These are phyloP conservation scores for Cephus nigrinus DNA, from an alignment of 2,888 invertebrate genomes.

Conservation along the genomic window DNA sequence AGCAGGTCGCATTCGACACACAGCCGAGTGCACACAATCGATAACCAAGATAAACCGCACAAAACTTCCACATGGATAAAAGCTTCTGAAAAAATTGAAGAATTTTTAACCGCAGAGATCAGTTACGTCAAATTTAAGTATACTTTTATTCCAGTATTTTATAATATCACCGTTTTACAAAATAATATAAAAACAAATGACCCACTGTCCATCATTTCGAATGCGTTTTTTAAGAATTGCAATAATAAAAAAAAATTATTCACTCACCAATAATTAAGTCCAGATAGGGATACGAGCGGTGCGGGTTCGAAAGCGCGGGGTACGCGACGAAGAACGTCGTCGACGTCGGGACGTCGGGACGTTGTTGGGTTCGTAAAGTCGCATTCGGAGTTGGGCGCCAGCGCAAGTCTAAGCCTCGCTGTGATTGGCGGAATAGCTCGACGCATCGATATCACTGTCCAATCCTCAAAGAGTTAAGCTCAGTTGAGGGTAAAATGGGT, in stretches of 20 bases:
- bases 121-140: neutral
- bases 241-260: slow-evolving; percentile 1
- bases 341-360: slow-evolving; percentile 65
- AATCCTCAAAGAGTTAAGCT: slow-evolving; percentile 45
- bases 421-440: slow-evolving; percentile 54
- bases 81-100: neutral
- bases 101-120: neutral
- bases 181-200: neutral
- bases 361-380: slow-evolving; percentile 10
- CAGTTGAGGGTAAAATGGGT: slow-evolving; percentile 61
- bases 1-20: neutral
- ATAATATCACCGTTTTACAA: neutral
- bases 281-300: slow-evolving; percentile 59
- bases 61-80: neutral
- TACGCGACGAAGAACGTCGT: slow-evolving; percentile 63
- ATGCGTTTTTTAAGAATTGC: neutral
- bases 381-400: slow-evolving; percentile 63
- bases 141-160: neutral
- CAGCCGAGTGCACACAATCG: slow-evolving; percentile 7
- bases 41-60: neutral
- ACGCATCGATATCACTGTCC: slow-evolving; percentile 70
- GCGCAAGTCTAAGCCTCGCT: slow-evolving; percentile 68
- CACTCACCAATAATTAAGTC: slow-evolving; percentile 66
- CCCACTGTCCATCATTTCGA: neutral
- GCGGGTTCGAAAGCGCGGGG: slow-evolving; percentile 60